Percentiles rank a stretch among this genome's conserved stretches.
Conservation (phyloP, 1,140 invertebrate species). For the Anadara kagoshimensis region DNA sequence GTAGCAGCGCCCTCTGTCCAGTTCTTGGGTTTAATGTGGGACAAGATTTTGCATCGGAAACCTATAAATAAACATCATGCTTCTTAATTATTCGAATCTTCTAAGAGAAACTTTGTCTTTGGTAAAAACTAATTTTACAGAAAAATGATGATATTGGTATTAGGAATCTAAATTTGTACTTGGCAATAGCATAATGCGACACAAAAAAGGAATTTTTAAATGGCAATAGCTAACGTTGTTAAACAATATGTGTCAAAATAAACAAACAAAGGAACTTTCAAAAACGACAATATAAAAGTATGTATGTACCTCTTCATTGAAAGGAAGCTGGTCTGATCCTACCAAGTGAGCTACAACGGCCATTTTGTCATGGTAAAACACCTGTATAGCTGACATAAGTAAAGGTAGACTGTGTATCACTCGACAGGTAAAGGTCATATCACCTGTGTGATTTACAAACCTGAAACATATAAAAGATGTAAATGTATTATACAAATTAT, state of each 20-base stretch:
- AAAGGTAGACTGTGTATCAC: constrained; percentile 70
- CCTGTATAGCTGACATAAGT: constrained; percentile 71
- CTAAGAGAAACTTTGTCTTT: no score
- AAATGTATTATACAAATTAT: no score
- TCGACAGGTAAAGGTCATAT: constrained; percentile 64
- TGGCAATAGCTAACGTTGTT: no score
- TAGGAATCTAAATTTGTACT: no score
- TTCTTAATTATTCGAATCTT: no score
- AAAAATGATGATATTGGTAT: no score
- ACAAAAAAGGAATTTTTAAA: no score
- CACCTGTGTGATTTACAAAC: constrained; percentile 66
- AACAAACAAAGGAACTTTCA: no score
- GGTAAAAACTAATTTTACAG: no score
- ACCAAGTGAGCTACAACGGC: constrained; percentile 69
- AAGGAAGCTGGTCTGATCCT: constrained; percentile 68
- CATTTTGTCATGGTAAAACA: constrained; percentile 70
- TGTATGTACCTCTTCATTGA: constrained; percentile 21
- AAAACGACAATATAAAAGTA: no score
- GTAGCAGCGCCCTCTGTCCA: constrained; percentile 55
- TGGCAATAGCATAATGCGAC: no score
- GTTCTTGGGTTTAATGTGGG: constrained; percentile 35
- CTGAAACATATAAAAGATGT: constrained; percentile 47
- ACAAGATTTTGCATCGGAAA: constrained; percentile 31
- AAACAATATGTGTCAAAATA: no score
- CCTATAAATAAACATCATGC: constrained; percentile 11